phyloP scores from a whole-genome alignment of 2,888 invertebrate genomes.

The Coecobrya sp. region DNA sequence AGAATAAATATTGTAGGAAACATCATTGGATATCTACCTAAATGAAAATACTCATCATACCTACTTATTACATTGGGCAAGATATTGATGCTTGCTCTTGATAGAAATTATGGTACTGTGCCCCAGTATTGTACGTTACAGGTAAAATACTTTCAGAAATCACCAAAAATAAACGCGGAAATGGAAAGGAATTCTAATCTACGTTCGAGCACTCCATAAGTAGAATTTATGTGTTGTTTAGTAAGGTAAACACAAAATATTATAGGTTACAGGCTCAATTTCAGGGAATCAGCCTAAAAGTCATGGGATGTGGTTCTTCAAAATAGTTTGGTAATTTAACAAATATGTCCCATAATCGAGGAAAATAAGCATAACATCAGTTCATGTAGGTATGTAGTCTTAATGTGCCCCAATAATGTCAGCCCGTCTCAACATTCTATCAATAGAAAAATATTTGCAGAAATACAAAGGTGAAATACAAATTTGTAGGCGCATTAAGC shows the following conservation, averaged over 20 bases:
- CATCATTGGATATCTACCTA: neutral
- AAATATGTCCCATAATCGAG: too few species aligned
- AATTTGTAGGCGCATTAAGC: too few species aligned
- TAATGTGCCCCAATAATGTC: too few species aligned
- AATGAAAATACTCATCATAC: neutral
- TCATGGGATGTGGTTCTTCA: neutral
- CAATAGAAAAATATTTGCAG: too few species aligned
- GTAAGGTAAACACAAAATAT: too few species aligned
- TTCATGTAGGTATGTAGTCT: too few species aligned
- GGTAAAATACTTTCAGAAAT: neutral
- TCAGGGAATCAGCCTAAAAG: neutral
- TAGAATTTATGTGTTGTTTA: neutral
- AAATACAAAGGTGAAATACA: too few species aligned
- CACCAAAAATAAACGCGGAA: neutral
- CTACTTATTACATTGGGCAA: neutral
- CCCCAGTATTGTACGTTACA: neutral
- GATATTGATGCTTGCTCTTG: too few species aligned
- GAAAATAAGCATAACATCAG: too few species aligned
- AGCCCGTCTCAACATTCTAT: too few species aligned
- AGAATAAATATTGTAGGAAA: too few species aligned
- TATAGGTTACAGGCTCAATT: neutral
- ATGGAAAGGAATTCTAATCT: neutral
- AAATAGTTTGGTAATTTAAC: too few species aligned
- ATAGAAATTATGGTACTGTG: neutral
- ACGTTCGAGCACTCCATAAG: neutral